Percentiles rank a stretch among this genome's conserved stretches.
phyloP scores from a whole-genome alignment of 1,140 invertebrate species.

The Epicauta chinensis region DNA sequence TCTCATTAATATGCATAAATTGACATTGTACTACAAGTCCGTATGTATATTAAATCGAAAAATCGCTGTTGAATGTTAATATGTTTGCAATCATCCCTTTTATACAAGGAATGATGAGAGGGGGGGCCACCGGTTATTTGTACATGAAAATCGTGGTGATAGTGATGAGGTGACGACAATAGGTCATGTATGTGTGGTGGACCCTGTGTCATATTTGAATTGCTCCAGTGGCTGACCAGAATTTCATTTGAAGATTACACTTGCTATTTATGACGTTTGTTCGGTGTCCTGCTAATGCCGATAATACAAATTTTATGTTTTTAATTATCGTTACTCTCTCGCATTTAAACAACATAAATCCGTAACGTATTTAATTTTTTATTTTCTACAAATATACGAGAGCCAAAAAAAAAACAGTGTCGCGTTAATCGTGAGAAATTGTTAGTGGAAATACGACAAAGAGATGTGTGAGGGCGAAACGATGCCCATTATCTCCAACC shows the following conservation, averaged over 20 bases:
- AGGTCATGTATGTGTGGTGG: not conserved
- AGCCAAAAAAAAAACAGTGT: not conserved
- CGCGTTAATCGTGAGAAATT: not conserved
- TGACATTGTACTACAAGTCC: constrained; percentile 23
- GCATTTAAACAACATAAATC: not conserved
- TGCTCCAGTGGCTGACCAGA: constrained; percentile 22
- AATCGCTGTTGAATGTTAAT: constrained; percentile 27
- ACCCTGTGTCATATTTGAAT: constrained; percentile 16
- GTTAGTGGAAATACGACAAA: not conserved
- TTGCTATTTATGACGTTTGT: constrained; percentile 21
- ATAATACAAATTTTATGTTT: constrained; percentile 16
- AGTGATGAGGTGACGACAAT: no score
- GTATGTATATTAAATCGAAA: constrained; percentile 23
- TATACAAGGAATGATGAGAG: not conserved
- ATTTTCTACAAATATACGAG: not conserved
- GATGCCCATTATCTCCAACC: not conserved
- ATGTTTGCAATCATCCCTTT: constrained; percentile 20
- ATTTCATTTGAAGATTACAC: constrained; percentile 23
- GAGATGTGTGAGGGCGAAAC: not conserved
- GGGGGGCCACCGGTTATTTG: constrained; percentile 19
- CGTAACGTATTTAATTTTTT: not conserved
- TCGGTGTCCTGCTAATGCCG: not conserved
- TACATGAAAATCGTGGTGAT: constrained; percentile 19
- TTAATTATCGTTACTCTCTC: constrained; percentile 5
- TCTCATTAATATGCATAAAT: constrained; percentile 29